These are phyloP conservation scores for Proales similis DNA, from an alignment of 1,140 invertebrate genomes.

Conservation along the genomic window DNA sequence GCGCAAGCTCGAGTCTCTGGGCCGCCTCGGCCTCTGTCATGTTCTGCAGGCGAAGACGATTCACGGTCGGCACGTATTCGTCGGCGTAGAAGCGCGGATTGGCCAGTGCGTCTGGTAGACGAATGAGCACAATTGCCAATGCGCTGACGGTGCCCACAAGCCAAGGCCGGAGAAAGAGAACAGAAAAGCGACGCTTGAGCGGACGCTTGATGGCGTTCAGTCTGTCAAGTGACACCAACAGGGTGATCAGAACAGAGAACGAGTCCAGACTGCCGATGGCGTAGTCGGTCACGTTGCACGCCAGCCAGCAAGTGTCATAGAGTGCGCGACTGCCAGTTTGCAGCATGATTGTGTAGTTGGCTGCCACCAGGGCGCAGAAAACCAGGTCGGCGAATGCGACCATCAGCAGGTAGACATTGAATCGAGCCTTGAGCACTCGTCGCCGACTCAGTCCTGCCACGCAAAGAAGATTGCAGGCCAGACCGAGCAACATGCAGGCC, in stretches of 20 bases:
- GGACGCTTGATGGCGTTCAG: slow-evolving; percentile 28
- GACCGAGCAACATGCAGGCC: slow-evolving; percentile 17
- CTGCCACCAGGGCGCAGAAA: slow-evolving; percentile 23
- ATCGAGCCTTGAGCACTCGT: slow-evolving; percentile 22
- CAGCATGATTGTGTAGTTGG: slow-evolving; percentile 23
- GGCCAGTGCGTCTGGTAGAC: too few species aligned
- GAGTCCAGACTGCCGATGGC: slow-evolving; percentile 7
- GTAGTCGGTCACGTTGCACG: slow-evolving; percentile 33
- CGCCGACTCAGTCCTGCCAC: slow-evolving; percentile 22
- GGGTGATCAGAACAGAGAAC: slow-evolving; percentile 26
- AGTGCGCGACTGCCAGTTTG: neutral
- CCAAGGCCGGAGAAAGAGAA: slow-evolving; percentile 15
- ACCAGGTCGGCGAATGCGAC: slow-evolving; percentile 22
- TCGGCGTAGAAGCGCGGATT: too few species aligned
- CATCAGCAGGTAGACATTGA: slow-evolving; percentile 20
- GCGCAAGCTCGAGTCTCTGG: too few species aligned
- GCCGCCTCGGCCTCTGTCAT: too few species aligned
- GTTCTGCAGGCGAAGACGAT: too few species aligned
- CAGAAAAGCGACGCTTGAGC: slow-evolving; percentile 15
- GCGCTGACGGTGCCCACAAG: too few species aligned
- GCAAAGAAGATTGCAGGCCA: slow-evolving; percentile 26
- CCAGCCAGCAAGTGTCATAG: slow-evolving; percentile 14
- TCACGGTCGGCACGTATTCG: too few species aligned
- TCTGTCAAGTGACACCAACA: slow-evolving; percentile 21
- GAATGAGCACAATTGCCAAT: too few species aligned